Evolutionary conservation across 2,113 vertebrate species (phyloP).

Genomic region (Trogon melanurus): DNA sequence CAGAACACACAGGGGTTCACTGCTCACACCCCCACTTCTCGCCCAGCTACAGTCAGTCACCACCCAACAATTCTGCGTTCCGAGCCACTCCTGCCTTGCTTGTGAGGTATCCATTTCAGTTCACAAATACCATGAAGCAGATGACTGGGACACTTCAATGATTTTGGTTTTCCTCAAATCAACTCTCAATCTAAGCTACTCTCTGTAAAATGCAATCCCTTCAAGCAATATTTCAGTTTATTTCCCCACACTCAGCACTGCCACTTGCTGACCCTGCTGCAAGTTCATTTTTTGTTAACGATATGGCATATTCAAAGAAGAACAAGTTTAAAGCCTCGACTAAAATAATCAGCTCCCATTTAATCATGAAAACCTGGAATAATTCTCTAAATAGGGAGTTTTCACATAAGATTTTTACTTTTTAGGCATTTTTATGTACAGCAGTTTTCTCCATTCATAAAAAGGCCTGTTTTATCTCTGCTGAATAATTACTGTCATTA

Average conservation of each 20-base stretch:
- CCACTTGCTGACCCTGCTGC: background rate
- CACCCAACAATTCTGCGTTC: background rate
- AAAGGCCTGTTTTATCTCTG: background rate
- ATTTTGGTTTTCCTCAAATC: background rate
- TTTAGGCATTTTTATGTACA: background rate
- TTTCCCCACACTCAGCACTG: background rate
- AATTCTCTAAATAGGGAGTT: background rate
- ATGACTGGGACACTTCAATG: background rate
- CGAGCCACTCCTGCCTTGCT: background rate
- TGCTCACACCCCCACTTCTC: background rate
- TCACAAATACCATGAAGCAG: background rate
- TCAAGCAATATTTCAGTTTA: background rate
- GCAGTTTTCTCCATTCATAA: background rate
- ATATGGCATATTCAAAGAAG: background rate
- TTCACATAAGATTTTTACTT: background rate
- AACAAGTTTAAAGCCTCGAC: background rate
- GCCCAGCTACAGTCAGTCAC: background rate
- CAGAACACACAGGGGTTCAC: background rate
- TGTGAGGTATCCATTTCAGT: background rate
- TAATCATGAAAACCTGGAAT: background rate
- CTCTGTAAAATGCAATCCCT: background rate
- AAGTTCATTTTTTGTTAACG: background rate
- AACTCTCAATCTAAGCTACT: background rate
- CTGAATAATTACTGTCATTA: background rate
- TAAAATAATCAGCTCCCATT: background rate